Percentiles rank a stretch among this genome's conserved stretches.
Conservation (phyloP, 2,113 vertebrate species). For the Cyanoderma ruficeps region DNA sequence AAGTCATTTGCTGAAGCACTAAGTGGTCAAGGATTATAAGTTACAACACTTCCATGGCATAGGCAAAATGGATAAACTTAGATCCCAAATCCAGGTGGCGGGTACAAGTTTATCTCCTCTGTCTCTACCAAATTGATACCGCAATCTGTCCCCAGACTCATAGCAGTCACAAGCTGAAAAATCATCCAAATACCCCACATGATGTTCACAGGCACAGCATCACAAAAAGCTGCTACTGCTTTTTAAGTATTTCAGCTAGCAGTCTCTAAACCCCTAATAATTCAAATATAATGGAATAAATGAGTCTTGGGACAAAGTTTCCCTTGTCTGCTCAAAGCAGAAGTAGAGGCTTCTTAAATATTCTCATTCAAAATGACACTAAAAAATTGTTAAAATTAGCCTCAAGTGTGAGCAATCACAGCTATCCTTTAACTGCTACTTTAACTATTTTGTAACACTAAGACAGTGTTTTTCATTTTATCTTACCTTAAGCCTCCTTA, state of each 20-base stretch:
- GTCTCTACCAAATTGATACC: rapidly evolving
- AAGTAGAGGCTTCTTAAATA: background rate
- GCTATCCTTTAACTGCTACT: background rate
- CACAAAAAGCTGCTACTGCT: background rate
- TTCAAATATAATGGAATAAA: background rate
- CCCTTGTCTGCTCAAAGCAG: background rate
- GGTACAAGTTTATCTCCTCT: background rate
- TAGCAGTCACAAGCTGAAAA: background rate
- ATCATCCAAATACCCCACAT: background rate
- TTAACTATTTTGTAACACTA: background rate
- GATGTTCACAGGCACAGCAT: background rate
- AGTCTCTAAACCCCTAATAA: background rate
- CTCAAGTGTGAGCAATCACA: background rate
- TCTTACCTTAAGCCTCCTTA: background rate
- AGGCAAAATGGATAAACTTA: background rate
- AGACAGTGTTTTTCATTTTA: background rate
- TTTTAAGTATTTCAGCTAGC: background rate
- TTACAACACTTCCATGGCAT: background rate
- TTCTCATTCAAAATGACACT: background rate
- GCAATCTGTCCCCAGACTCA: background rate
- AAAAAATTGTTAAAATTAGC: background rate
- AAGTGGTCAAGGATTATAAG: background rate
- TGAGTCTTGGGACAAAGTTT: background rate
- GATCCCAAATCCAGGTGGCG: background rate
- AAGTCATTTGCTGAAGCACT: background rate